Base-by-base conservation (phyloP, 2,888 invertebrate species). In the Thymelicus sylvestris region DNA sequence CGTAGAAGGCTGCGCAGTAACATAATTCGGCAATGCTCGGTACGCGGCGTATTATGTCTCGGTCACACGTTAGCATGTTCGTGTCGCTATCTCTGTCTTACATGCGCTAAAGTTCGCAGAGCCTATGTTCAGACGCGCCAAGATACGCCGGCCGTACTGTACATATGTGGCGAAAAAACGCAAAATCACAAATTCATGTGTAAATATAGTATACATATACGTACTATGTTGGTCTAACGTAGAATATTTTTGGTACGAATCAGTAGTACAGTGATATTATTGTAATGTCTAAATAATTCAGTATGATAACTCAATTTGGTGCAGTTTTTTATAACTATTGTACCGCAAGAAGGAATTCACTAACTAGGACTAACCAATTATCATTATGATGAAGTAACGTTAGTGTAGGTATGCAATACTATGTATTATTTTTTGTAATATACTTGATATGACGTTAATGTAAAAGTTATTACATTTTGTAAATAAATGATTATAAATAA, bases 381-480 rank as follows among this genome's bases (percentile, higher is more conserved):
- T 59, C 59, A 39, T 15, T 39, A 59, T 7, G 39, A 44, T 66
- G 31, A 57, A 41, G 41, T 66, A 57, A 66, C 13, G 13, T 63
- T 70, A 50, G 48, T 48, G 41, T 68, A 68, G 55, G 55, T 63
- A 57, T 47, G 63, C 47, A 63, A 55, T 59, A 39, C 7, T 68
- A 44, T 57, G 44, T 63, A 63, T 63, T 72, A 66, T 57, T 71
- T 64, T 67, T 70, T 72, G 72, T 72, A 72, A 74, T 72, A 70
- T 71, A 67, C 38, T 50, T 66, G 41, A 55, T 65, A 65, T 55
- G 19, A 31, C 39, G 24, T 55, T 68, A 57, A 52, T 67, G 61
- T 62, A 47, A 63, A 57, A 12, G 55, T 68, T 74, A 72, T 72
- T 71, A 73, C 67, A 69, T 71, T 75, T 75, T 72, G 69, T 72